Percentiles rank a stretch among this genome's conserved stretches.
phyloP scores from a whole-genome alignment of 92 coral and sea anemone genomes.

The Umimayanthus chanpuru region DNA sequence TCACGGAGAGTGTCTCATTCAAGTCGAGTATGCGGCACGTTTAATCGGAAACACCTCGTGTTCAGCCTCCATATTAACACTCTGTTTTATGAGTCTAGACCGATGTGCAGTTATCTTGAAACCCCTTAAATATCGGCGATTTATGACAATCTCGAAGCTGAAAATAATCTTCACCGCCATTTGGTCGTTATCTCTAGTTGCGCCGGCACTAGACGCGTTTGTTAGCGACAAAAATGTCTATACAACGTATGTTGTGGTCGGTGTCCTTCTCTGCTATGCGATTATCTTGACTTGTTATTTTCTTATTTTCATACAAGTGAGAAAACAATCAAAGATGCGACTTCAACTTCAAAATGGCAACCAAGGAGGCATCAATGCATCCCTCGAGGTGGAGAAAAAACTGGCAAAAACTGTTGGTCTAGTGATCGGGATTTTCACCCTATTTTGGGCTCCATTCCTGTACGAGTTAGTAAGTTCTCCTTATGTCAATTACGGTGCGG shows the following conservation, averaged over 20 bases:
- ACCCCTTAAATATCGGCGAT: constrained; percentile 58
- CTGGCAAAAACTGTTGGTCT: constrained; percentile 72
- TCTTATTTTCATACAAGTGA: constrained; percentile 56
- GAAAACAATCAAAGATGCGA: constrained; percentile 48
- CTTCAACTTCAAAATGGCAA: constrained; percentile 49
- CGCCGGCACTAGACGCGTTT: constrained; percentile 71
- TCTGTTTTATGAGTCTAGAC: constrained; percentile 70
- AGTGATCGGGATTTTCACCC: constrained; percentile 69
- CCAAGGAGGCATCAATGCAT: constrained; percentile 21
- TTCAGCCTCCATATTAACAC: constrained; percentile 63
- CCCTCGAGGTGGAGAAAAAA: constrained; percentile 58
- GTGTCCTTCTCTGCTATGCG: constrained; percentile 44
- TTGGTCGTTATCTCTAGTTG: constrained; percentile 51
- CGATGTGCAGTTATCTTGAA: constrained; percentile 67
- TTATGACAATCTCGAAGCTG: constrained; percentile 47
- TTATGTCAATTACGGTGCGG: constrained; percentile 61
- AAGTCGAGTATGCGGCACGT: constrained; percentile 70
- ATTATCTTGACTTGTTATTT: constrained; percentile 56
- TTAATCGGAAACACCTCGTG: constrained; percentile 67
- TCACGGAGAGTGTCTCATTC: constrained; percentile 63
- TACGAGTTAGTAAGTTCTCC: constrained; percentile 55
- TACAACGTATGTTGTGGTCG: constrained; percentile 41
- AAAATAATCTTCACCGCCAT: constrained; percentile 34
- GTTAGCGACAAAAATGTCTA: constrained; percentile 54
- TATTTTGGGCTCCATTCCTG: constrained; percentile 71